Evolutionary conservation across 2,888 invertebrate species (phyloP), one percentile per base, ranked within the genome.

Genomic region (Cyaniris semiargus): DNA sequence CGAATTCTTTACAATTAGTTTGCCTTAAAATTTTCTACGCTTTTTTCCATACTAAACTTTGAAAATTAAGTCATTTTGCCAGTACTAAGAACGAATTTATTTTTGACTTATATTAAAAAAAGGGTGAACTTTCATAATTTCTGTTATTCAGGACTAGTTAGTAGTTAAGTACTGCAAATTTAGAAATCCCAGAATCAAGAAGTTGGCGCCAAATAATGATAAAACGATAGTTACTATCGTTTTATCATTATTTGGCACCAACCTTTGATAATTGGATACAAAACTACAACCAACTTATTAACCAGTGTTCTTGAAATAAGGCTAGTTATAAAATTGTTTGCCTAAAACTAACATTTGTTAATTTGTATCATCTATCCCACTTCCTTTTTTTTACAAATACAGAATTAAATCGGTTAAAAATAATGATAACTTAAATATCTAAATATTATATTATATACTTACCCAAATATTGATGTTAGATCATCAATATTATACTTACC

Each of bases 1-100:
- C 66, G 66, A 66, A 66, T 66, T 66, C 66, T 66, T 66, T 66
- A 66, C 66, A 66, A 66, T 66, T 66, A 66, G 66, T 66, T 66
- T 27, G 15, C 27, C 66, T 66, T 66, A 7, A 66, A 66, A 15
- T 27, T 31, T 66, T 66, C 66, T 66, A 31, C 66, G 27, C 27
- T 66, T 31, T 31, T 66, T 27, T 66, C 15, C 66, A 31, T 27
- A 6, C 15, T 27, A 31, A 31, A 31, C 66, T 66, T 66, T 31
- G 27, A 66, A 27, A 66, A 66, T 66, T 66, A 31, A 66, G 66
- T 66, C 15, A 66, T 18, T 66, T 23, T 10, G 4, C 60, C 15
- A 3, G 60, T 23, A 23, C 21, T 27, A 66, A 66, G 23, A 66
- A 66, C 13, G 18, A 21, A 21, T 23, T 23, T 13, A 23, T 23